phyloP scores from a whole-genome alignment of 2,113 vertebrate species.

The Sterrhoptilus dennistouni region DNA sequence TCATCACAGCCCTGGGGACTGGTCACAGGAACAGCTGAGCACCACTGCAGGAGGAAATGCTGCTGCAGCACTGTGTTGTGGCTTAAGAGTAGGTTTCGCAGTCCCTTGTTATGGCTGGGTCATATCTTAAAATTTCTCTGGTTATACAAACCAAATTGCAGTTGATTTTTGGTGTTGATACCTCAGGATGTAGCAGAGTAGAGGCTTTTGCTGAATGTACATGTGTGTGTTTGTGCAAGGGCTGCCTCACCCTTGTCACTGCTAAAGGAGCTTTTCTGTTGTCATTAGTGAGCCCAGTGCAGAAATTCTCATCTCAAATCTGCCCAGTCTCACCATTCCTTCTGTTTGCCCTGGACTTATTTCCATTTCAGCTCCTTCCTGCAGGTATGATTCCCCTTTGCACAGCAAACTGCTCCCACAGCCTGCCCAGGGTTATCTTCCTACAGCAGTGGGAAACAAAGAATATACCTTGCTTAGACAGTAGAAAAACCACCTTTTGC shows the following conservation, averaged over 20 bases:
- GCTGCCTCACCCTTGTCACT: background rate
- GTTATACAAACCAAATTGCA: background rate
- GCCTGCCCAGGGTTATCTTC: background rate
- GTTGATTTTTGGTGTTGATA: background rate
- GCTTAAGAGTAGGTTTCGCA: background rate
- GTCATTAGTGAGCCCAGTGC: background rate
- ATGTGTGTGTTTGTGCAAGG: background rate
- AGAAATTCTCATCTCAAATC: background rate
- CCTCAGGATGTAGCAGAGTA: background rate
- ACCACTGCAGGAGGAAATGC: background rate
- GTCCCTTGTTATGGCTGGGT: background rate
- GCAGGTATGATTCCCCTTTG: background rate
- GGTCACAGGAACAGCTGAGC: background rate
- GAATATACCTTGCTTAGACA: background rate
- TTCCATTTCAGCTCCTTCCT: background rate
- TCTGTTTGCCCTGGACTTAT: background rate
- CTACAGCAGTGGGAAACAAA: background rate
- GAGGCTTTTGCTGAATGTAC: background rate
- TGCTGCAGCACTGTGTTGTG: fast-evolving
- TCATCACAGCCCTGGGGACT: background rate
- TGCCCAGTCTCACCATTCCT: background rate
- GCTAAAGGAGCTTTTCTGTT: background rate
- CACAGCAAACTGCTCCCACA: background rate
- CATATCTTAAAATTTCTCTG: background rate
- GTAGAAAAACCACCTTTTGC: background rate